Evolutionary conservation across 2,113 vertebrate species (phyloP).

Genomic region (Phalacrocorax aristotelis): DNA sequence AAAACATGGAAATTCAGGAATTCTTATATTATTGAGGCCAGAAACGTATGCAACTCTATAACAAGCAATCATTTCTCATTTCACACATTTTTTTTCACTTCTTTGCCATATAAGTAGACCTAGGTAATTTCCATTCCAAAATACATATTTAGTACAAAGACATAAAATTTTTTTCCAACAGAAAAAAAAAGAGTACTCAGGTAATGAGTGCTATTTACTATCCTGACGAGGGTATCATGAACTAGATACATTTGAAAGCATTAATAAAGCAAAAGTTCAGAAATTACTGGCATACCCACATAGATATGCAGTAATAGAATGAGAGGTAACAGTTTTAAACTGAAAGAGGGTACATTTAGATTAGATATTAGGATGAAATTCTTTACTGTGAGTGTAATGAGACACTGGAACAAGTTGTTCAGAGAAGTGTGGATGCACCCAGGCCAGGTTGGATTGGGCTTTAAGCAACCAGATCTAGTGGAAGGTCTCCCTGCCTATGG

Average conservation of each 20-base stretch:
- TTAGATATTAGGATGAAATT: background rate
- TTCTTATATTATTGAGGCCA: background rate
- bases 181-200: background rate
- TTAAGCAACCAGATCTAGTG: background rate
- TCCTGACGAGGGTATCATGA: background rate
- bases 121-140: background rate
- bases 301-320: background rate
- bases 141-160: background rate
- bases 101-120: background rate
- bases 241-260: background rate
- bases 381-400: background rate
- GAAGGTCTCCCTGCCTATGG: accelerated
- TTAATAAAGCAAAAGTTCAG: background rate
- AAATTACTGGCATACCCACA: background rate
- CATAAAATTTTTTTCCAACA: background rate
- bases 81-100: background rate
- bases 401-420: background rate
- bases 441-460: background rate
- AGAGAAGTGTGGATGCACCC: background rate
- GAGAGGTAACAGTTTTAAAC: background rate
- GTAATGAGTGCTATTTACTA: background rate
- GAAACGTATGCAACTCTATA: background rate
- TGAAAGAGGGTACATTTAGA: background rate
- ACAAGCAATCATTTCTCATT: background rate
- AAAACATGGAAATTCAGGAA: background rate